Evolutionary conservation across 30 jellyfish, hydroid and myxozoan genomes (phyloP).

Genomic region (Aurelia coerulea): DNA sequence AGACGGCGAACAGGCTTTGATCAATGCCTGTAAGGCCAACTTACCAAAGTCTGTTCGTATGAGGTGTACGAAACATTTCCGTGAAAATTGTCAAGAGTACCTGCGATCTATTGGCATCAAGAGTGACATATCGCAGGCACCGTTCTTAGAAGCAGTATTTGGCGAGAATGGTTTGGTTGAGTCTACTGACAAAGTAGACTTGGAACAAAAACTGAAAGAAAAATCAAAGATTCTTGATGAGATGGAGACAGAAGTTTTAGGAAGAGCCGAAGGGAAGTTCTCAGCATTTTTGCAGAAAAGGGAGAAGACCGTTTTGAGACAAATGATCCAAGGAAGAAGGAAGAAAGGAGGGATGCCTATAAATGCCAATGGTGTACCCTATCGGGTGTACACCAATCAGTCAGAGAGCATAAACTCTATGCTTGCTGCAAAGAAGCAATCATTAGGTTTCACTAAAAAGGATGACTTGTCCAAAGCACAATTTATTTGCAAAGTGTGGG

Average conservation of each 20-base stretch:
- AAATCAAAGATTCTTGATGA: too few species aligned
- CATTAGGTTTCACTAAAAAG: constrained; percentile 14
- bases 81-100: constrained; percentile 14
- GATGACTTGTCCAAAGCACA: constrained; percentile 9
- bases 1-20: constrained; percentile 34
- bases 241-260: neutral
- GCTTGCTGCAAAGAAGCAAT: constrained; percentile 10
- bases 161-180: constrained; percentile 44
- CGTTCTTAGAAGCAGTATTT: constrained; percentile 8
- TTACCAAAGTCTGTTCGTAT: constrained; percentile 1
- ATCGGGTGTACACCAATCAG: neutral
- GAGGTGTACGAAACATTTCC: constrained; percentile 27
- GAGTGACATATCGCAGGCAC: constrained; percentile 3
- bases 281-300: neutral
- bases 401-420: constrained; percentile 13
- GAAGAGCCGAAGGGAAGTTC: neutral
- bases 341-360: neutral
- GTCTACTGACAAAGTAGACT: constrained; percentile 7
- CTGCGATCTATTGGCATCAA: constrained; percentile 8
- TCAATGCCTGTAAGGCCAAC: constrained; percentile 11
- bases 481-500: too few species aligned
- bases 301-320: neutral
- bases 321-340: neutral
- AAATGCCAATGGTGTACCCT: neutral
- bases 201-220: neutral